Base-by-base conservation (phyloP, 2,888 invertebrate genomes). In the Pyrgus malvae region DNA sequence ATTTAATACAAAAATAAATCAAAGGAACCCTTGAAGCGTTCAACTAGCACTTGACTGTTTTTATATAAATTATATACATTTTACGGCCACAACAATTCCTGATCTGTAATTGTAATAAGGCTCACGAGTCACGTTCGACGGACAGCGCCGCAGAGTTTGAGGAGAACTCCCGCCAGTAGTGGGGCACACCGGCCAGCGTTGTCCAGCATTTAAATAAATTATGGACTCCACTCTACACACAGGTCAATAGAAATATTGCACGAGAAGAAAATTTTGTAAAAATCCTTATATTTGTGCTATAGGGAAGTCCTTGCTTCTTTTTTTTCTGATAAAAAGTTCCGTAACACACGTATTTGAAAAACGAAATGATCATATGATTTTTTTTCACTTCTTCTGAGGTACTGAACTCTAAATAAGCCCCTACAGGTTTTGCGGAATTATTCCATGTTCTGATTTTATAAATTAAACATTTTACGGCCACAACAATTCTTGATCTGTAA, bases 41-140 rank as follows among this genome's bases (percentile, higher is more conserved):
- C n/a, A n/a, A n/a, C n/a, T n/a, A n/a, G n/a, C n/a, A n/a, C n/a
- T n/a, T n/a, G n/a, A n/a, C n/a, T n/a, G n/a, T n/a, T n/a, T n/a
- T n/a, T n/a, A n/a, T n/a, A 87, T 89, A 86, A 83, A 87, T 87
- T 83, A 88, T 83, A 88, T 84, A 81, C 83, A 87, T 88, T 79
- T 83, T 78, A 82, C 78, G 78, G 74, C 69, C 77, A 73, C 80
- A 85, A 88, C 87, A 86, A 88, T 85, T 83, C 82, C 83, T 82
- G 74, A 88, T 88, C 80, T 88, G 87, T 86, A 82, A 89, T 88
- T 88, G 80, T 87, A 89, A 89, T 88, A 83, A 81, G 84, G 73
- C 66, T 68, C 70, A 70, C 76, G 77, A 80, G 78, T 80, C 80
- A 81, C 78, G 80, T 78, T 77, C 77, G 74, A 76, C 67, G 74